Conservation (phyloP, 2,113 vertebrate species). For the Hippocampus guttulatus region DNA sequence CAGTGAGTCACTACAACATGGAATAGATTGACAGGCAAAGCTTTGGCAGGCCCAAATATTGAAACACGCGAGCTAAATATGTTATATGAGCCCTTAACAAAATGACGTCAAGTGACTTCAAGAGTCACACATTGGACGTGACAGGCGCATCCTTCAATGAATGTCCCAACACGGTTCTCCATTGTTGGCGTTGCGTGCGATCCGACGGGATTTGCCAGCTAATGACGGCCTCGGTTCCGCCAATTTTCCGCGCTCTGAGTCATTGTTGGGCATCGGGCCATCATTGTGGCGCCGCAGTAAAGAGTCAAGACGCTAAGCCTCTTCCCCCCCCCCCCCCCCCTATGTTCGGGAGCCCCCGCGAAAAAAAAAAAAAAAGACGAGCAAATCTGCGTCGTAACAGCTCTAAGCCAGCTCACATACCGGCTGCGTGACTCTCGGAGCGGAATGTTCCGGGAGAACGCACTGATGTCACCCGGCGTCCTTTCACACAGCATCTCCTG, state of each 20-base stretch:
- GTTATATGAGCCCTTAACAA: not conserved
- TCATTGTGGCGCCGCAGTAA: not conserved
- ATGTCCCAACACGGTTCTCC: not conserved
- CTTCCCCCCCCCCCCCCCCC: not conserved
- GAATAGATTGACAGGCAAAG: not conserved
- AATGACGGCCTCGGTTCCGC: conserved; percentile 7
- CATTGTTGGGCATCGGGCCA: conserved; percentile 8
- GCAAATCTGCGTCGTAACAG: not conserved
- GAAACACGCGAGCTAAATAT: not conserved
- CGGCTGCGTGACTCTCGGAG: conserved; percentile 2
- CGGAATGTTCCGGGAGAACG: conserved; percentile 3
- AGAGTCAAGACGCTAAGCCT: conserved; percentile 3
- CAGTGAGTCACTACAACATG: not conserved
- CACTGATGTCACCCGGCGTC: conserved; percentile 3
- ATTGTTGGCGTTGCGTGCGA: not conserved
- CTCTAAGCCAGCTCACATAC: not conserved
- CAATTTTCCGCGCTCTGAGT: conserved; percentile 4
- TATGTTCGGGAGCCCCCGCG: not conserved
- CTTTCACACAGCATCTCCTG: not conserved
- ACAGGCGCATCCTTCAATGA: conserved; percentile 3
- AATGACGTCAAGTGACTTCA: not conserved
- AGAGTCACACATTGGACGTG: conserved; percentile 1
- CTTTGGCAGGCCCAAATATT: not conserved
- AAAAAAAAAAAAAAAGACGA: not conserved
- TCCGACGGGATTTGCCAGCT: conserved; percentile 5